phyloP scores from a whole-genome alignment of 2,888 invertebrate genomes.

The Tetranychus piercei region DNA sequence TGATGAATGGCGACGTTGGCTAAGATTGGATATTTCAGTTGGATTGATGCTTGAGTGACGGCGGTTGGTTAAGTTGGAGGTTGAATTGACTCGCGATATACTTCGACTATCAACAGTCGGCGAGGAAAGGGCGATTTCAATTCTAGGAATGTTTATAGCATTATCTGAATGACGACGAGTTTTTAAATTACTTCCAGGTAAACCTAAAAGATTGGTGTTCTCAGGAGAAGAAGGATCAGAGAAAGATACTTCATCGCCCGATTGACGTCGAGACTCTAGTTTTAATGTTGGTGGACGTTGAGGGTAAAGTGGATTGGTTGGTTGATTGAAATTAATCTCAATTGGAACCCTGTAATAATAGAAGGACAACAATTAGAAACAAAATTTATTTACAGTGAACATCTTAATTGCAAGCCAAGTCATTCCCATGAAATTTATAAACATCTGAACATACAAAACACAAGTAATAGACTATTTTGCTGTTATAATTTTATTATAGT shows the following conservation, averaged over 20 bases:
- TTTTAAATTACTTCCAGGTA: constrained; percentile 5
- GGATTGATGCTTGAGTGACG: background rate
- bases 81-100: constrained; percentile 1
- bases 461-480: too few species aligned
- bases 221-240: constrained; percentile 8
- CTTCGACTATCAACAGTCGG: constrained; percentile 2
- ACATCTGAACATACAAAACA: too few species aligned
- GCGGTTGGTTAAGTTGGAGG: constrained; percentile 8
- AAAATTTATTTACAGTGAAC: too few species aligned
- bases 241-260: background rate
- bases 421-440: too few species aligned
- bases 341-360: background rate
- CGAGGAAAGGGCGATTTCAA: constrained; percentile 11
- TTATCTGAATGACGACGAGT: constrained; percentile 12
- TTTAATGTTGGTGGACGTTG: constrained; percentile 10
- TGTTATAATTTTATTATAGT: too few species aligned
- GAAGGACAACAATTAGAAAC: too few species aligned
- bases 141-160: constrained; percentile 14
- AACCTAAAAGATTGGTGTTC: background rate
- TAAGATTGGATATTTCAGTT: background rate
- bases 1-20: constrained; percentile 4
- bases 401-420: too few species aligned
- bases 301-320: constrained; percentile 10
- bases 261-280: constrained; percentile 7
- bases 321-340: constrained; percentile 13